A percentile compares a stretch with the other conserved stretches of the same genome.
phyloP scores from a whole-genome alignment of 2,888 invertebrate species.

The Pristionchus exspectatus region DNA sequence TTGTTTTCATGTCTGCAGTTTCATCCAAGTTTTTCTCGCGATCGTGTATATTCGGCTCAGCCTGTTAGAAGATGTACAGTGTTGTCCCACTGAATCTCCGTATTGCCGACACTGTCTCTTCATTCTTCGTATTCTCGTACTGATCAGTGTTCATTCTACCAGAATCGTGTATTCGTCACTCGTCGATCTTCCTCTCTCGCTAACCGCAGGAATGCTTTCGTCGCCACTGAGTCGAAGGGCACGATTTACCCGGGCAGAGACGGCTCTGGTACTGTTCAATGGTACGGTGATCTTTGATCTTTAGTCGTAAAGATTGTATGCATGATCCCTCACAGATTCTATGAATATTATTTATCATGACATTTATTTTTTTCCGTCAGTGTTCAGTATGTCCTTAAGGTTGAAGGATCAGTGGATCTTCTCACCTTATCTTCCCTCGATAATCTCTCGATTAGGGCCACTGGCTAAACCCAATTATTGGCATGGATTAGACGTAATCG shows the following conservation, averaged over 20 bases:
- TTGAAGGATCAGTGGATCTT: neutral
- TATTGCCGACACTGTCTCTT: too few species aligned
- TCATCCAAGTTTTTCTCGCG: neutral
- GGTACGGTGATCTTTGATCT: neutral
- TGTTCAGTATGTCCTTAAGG: neutral
- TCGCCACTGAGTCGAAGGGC: neutral
- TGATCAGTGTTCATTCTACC: too few species aligned
- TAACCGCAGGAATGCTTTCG: constrained; percentile 15
- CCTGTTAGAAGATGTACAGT: too few species aligned
- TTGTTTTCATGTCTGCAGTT: neutral
- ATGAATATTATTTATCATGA: neutral
- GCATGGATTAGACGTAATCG: neutral
- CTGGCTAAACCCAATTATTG: neutral
- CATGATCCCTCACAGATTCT: neutral
- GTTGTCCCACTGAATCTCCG: too few species aligned
- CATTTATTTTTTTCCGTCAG: neutral
- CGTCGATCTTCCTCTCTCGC: neutral
- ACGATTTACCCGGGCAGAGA: constrained; percentile 9
- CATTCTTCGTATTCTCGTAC: too few species aligned
- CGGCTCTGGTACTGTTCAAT: constrained; percentile 5
- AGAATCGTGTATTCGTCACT: neutral
- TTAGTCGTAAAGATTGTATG: neutral
- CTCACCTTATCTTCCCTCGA: neutral
- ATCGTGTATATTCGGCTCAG: too few species aligned
- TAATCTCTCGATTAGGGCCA: neutral